phyloP scores from a whole-genome alignment of 2,797 vertebrate species.

The Squalus acanthias region DNA sequence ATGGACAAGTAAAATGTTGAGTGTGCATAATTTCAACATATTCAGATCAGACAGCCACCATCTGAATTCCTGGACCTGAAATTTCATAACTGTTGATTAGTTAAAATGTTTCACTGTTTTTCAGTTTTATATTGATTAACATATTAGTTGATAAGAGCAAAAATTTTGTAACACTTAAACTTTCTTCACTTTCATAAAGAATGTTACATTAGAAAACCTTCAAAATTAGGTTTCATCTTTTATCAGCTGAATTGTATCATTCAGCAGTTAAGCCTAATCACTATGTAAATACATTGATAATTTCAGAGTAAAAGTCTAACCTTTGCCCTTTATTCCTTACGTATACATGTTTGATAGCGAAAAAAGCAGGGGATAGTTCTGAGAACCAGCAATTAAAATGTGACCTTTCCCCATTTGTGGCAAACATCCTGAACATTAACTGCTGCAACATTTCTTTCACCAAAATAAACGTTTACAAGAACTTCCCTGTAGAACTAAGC shows the following conservation, averaged over 20 bases:
- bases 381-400: conserved; percentile 20
- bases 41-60: background rate
- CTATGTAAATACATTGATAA: conserved; percentile 23
- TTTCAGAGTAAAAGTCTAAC: conserved; percentile 20
- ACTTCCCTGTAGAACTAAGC: background rate
- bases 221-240: background rate
- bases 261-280: conserved; percentile 31
- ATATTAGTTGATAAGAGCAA: background rate
- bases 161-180: background rate
- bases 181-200: background rate
- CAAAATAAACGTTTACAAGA: conserved; percentile 28
- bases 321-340: conserved; percentile 16
- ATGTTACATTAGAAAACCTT: background rate
- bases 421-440: conserved; percentile 5
- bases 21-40: background rate
- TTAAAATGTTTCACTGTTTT: background rate
- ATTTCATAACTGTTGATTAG: background rate
- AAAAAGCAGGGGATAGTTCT: background rate
- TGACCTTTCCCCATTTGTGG: conserved; percentile 29
- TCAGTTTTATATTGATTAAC: background rate
- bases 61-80: background rate
- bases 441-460: conserved; percentile 30
- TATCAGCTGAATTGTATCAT: background rate
- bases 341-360: background rate
- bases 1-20: background rate